Evolutionary conservation across 2,113 vertebrate species (phyloP).

Genomic region (Toxostoma redivivum): DNA sequence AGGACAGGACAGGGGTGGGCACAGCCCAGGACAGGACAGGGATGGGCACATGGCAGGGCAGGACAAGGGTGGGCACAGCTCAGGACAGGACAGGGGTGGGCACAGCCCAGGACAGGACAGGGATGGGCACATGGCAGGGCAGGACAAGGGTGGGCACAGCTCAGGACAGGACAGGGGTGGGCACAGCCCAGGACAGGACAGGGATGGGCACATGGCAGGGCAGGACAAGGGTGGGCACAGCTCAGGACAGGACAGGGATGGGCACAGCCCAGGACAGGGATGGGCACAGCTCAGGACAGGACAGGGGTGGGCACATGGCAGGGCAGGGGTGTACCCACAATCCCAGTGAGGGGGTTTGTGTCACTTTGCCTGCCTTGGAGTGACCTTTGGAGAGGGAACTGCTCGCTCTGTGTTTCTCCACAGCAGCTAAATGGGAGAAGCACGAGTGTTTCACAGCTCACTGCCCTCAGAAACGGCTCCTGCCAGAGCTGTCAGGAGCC

Average conservation of each 20-base stretch:
- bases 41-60: no score
- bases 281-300: no score
- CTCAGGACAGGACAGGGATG: no score
- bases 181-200: no score
- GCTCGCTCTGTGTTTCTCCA: neutral
- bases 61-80: no score
- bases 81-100: no score
- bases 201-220: no score
- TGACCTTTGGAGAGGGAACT: neutral
- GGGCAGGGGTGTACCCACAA: neutral
- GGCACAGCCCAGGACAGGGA: no score
- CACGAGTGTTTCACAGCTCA: conserved; percentile 38
- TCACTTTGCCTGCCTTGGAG: neutral
- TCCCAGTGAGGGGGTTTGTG: neutral
- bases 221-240: no score
- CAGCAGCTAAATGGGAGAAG: conserved; percentile 35
- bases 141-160: neutral
- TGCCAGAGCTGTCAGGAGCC: conserved; percentile 27
- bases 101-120: neutral
- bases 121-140: accelerated
- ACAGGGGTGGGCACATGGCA: neutral
- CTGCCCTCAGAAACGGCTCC: neutral
- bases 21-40: no score
- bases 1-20: neutral
- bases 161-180: neutral